phyloP scores from a whole-genome alignment of 2,888 invertebrate species.

The Dicranocentrus wangi region DNA sequence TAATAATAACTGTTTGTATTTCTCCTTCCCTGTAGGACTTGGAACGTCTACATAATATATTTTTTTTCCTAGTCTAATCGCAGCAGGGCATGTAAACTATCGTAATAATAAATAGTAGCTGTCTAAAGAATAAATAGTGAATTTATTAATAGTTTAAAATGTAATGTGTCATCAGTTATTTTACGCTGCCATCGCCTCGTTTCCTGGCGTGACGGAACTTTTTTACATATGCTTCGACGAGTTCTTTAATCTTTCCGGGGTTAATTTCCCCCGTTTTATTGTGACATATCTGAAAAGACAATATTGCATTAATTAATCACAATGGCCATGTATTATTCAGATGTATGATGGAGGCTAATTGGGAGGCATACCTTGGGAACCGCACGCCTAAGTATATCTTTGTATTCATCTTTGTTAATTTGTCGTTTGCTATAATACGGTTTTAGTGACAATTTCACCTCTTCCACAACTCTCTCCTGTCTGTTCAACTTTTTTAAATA shows the following conservation, averaged over 20 bases:
- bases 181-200: constrained; percentile 56
- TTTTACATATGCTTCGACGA: constrained; percentile 94
- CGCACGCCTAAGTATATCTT: constrained; percentile 94
- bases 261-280: constrained; percentile 97
- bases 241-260: constrained; percentile 92
- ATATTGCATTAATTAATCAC: too few species aligned
- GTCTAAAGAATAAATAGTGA: constrained; percentile 33
- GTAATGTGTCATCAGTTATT: constrained; percentile 28
- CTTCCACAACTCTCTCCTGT: constrained; percentile 97
- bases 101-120: constrained; percentile 22
- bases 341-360: too few species aligned
- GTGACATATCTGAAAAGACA: constrained; percentile 89
- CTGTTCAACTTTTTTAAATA: constrained; percentile 85
- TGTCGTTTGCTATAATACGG: constrained; percentile 96
- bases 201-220: constrained; percentile 81
- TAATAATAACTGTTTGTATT: background rate
- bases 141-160: constrained; percentile 5
- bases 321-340: background rate
- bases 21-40: background rate
- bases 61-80: background rate
- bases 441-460: constrained; percentile 95
- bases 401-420: constrained; percentile 96
- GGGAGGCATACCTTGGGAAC: constrained; percentile 99
- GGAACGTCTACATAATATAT: constrained; percentile 21
- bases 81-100: constrained; percentile 9